phyloP scores from a whole-genome alignment of 2,113 vertebrate species.

The Rhadina sibilatrix region DNA sequence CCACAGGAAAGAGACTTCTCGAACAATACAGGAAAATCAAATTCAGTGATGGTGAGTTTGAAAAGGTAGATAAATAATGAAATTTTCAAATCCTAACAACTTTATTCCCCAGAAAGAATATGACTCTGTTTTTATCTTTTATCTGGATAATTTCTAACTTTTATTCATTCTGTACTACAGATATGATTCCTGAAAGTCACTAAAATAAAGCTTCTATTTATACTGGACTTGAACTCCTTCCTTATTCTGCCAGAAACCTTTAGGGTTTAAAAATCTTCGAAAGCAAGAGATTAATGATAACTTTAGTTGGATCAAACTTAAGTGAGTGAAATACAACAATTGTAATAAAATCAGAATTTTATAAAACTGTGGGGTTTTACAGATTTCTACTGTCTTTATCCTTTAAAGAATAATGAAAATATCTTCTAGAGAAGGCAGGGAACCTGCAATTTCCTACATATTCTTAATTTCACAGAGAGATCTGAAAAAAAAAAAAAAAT shows the following conservation, averaged over 20 bases:
- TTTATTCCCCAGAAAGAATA: not conserved
- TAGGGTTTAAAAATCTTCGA: not conserved
- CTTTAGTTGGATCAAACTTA: not conserved
- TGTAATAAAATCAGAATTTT: not conserved
- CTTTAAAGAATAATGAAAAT: not conserved
- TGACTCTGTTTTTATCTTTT: accelerated
- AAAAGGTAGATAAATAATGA: not conserved
- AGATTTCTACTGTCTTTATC: not conserved
- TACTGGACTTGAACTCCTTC: not conserved
- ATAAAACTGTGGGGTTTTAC: not conserved
- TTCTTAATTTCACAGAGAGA: not conserved
- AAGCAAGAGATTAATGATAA: not conserved
- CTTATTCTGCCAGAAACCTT: not conserved
- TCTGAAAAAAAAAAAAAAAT: not conserved
- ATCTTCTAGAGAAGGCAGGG: not conserved
- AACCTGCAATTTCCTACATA: not conserved
- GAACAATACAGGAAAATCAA: not conserved
- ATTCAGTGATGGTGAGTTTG: not conserved
- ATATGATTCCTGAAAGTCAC: not conserved
- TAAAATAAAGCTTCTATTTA: not conserved
- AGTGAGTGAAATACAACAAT: not conserved
- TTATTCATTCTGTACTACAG: not conserved
- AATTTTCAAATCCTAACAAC: not conserved
- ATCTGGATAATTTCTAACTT: not conserved
- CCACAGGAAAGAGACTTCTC: not conserved